Base-by-base conservation (phyloP, 1,140 invertebrate species). In the Gerris buenoi region DNA sequence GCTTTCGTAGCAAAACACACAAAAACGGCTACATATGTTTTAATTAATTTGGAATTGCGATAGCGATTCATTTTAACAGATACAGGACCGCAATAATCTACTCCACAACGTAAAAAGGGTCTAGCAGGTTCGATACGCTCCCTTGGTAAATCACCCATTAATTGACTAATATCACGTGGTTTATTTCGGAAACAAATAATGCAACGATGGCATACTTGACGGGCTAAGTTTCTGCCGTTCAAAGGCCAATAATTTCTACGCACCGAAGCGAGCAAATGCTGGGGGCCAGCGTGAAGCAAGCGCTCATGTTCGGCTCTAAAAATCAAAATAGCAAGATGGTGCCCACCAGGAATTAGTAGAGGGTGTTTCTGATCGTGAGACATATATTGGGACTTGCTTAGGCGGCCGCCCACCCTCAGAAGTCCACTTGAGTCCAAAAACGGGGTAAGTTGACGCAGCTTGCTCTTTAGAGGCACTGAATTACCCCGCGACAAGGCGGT, bases 1-100 rank as follows among this genome's bases (percentile, higher is more conserved):
- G 73, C 71, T 63, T 69, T 68, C 15, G 73, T 73, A 0, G 68
- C 59, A 13, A 71, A 67, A 65, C 74, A 76, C 14, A 73, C 70
- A 64, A 75, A 75, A 2, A 75, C 2, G 22, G n/a, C 5, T n/a
- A 70, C 23, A 46, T 70, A 70, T 27, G 62, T 33, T 46, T 58
- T 69, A 26, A n/a, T n/a, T 2, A 27, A 1, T 58, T 25, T 25
- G 13, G 25, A n/a, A 2, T 46, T 25, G 23, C 69, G 28, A 1
- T 28, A 22, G 15, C 26, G 2, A 22, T n/a, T 18, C 1, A 22
- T 18, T n/a, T 65, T 67, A 0, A 67, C 59, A 2, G 28, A 22
- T 46, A 72, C 67, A 2, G 70, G 70, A 27, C 71, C 72, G 2
- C 3, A 63, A 56, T 64, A 73, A 67, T 73, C 72, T 0, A 73